Evolutionary conservation across 2,113 vertebrate species (phyloP).

Genomic region (Lagopus muta): DNA sequence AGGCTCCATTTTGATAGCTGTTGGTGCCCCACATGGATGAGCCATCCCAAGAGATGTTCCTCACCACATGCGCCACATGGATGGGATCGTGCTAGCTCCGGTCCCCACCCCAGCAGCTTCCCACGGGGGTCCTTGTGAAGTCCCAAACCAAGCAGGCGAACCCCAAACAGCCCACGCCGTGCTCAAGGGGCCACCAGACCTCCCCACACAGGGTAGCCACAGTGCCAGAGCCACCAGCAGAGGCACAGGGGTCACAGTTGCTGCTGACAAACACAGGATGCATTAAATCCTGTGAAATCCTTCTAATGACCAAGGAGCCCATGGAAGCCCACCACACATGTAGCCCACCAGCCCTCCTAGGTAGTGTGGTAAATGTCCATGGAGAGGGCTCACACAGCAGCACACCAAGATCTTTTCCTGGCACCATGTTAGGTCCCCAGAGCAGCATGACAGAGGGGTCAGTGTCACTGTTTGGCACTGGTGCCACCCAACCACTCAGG

Average conservation of each 20-base stretch:
- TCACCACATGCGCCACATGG: fast-evolving
- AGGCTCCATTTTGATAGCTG: not conserved
- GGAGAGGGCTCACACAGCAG: not conserved
- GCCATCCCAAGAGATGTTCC: not conserved
- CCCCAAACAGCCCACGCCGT: fast-evolving
- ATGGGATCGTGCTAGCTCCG: fast-evolving
- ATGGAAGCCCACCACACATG: fast-evolving
- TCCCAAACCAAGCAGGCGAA: not conserved
- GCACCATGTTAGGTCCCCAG: not conserved
- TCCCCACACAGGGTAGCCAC: conserved; percentile 49
- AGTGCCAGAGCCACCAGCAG: conserved; percentile 46
- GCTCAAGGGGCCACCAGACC: not conserved
- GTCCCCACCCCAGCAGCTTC: not conserved
- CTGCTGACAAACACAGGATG: not conserved
- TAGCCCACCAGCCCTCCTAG: not conserved
- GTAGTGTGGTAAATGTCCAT: not conserved
- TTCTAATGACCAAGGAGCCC: not conserved
- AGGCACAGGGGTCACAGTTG: fast-evolving
- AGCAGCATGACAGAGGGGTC: not conserved
- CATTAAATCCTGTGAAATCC: not conserved
- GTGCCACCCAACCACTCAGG: not conserved
- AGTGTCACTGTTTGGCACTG: fast-evolving
- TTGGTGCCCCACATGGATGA: not conserved
- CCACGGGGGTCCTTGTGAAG: not conserved
- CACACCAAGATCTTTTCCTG: not conserved